These are phyloP conservation scores for Hybognathus amarus DNA, from an alignment of 2,797 vertebrate species.

Conservation along the genomic window DNA sequence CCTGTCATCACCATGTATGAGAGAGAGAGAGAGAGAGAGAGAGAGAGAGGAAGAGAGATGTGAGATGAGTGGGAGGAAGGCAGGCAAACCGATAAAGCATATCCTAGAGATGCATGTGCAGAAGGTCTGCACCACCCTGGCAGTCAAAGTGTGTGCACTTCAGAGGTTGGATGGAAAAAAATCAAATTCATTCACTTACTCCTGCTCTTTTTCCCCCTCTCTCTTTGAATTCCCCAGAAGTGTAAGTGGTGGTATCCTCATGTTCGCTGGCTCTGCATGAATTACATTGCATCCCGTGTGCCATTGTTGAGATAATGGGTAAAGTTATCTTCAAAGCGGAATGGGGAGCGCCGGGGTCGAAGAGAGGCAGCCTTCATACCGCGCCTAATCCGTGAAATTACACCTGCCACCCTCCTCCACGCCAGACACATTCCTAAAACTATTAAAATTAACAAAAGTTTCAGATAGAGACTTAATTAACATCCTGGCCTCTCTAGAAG, in stretches of 20 bases:
- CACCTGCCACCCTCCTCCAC: constrained; percentile 77
- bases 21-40: background rate
- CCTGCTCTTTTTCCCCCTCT: constrained; percentile 36
- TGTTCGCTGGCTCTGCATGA: constrained; percentile 67
- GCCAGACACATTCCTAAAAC: constrained; percentile 60
- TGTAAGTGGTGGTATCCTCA: constrained; percentile 54
- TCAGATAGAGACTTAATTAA: constrained; percentile 70
- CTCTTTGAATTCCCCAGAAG: constrained; percentile 49
- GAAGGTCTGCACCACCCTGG: constrained; percentile 62
- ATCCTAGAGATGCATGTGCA: constrained; percentile 59
- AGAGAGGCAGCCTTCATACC: constrained; percentile 51
- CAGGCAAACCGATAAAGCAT: constrained; percentile 68
- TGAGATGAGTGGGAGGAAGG: constrained; percentile 63
- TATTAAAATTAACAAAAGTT: constrained; percentile 72
- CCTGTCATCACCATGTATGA: constrained; percentile 68
- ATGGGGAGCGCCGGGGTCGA: constrained; percentile 56
- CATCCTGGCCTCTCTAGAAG: constrained; percentile 64
- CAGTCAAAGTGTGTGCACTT: constrained; percentile 62
- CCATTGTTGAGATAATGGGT: constrained; percentile 83
- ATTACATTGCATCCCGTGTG: constrained; percentile 78
- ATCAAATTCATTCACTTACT: constrained; percentile 64
- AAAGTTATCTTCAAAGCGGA: constrained; percentile 85
- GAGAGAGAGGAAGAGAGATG: constrained; percentile 52
- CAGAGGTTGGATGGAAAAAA: constrained; percentile 43
- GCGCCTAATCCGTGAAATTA: constrained; percentile 85